These are phyloP conservation scores for Sebastolobus alascanus DNA, from an alignment of 2,797 vertebrate species.

Conservation along the genomic window DNA sequence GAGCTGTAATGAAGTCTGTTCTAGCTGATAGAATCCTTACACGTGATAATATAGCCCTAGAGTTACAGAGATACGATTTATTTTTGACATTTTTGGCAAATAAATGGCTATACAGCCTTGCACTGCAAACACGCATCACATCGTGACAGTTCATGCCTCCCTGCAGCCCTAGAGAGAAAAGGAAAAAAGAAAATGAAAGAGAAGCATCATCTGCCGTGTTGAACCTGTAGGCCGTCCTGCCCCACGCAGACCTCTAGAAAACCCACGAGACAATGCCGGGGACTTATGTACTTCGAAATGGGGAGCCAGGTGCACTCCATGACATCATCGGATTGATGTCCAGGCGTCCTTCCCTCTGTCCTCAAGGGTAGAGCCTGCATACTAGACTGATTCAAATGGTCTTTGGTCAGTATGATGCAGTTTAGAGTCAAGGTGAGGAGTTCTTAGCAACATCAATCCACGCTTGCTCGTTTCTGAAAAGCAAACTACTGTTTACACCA, in stretches of 20 bases:
- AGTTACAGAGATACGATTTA: neutral
- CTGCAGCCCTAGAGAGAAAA: neutral
- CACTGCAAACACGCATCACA: neutral
- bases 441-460: neutral
- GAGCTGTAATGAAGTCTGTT: neutral
- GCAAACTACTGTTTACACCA: neutral
- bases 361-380: neutral
- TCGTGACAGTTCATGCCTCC: neutral
- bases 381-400: neutral
- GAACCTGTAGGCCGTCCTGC: neutral
- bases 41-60: neutral
- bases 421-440: neutral
- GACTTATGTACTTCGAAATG: slow-evolving; percentile 8
- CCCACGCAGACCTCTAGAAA: neutral
- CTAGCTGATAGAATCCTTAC: neutral
- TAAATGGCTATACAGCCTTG: neutral
- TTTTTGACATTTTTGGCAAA: neutral
- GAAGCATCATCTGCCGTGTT: neutral
- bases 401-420: neutral
- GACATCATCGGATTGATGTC: slow-evolving; percentile 4
- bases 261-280: neutral
- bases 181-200: no score
- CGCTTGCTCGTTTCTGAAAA: neutral
- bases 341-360: slow-evolving; percentile 6
- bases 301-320: slow-evolving; percentile 9